Evolutionary conservation across 2,113 vertebrate genomes (phyloP).

Genomic region (Lasiurus cinereus): DNA sequence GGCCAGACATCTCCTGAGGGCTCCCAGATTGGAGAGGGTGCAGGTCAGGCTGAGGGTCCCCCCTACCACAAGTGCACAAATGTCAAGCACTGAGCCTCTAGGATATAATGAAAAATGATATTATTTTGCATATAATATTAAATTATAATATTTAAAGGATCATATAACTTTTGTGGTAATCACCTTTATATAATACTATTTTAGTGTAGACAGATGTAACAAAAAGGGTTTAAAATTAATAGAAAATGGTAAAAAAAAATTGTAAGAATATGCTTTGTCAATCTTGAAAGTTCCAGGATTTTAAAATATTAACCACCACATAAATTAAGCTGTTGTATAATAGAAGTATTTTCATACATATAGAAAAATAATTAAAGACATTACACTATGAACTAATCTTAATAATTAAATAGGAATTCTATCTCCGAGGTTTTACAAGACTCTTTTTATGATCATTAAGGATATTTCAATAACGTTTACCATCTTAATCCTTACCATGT

Average conservation of each 20-base stretch:
- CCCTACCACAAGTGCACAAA: no score
- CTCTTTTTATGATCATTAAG: background rate
- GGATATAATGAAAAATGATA: background rate
- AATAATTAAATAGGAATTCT: background rate
- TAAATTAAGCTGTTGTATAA: background rate
- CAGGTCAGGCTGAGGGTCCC: no score
- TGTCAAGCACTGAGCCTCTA: no score
- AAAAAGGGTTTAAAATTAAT: background rate
- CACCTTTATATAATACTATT: background rate
- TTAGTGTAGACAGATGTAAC: background rate
- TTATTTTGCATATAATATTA: background rate
- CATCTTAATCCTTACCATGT: background rate
- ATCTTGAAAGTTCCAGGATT: background rate
- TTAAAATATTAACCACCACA: background rate
- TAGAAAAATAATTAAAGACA: background rate
- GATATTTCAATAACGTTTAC: background rate
- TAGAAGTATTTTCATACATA: background rate
- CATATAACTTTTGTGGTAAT: background rate
- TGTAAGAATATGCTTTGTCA: no score
- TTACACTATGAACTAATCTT: background rate
- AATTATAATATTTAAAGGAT: background rate
- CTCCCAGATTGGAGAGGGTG: no score
- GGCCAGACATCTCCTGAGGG: no score
- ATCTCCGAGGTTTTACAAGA: background rate
- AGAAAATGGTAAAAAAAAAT: background rate